Base-by-base conservation (phyloP, 1,140 invertebrate genomes). In the Lycorma delicatula region DNA sequence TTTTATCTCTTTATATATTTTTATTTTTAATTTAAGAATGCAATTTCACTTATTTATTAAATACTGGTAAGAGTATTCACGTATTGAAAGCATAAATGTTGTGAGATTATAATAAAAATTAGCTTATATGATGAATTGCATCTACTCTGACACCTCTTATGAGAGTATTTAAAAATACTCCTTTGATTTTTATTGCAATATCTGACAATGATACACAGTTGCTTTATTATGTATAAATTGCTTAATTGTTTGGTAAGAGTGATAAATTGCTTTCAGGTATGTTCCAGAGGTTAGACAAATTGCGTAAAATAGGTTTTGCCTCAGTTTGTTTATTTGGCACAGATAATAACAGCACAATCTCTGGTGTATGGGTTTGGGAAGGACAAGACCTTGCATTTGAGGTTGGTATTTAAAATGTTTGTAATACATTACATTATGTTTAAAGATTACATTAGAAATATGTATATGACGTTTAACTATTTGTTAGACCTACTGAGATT, bases 251-350 rank as follows among this genome's bases (percentile, higher is more conserved):
- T n/a, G n/a, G n/a, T n/a, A n/a, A n/a, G n/a, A n/a, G n/a, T n/a
- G n/a, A n/a, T n/a, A 41, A 13, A 59, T 65, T 56, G 58, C 49
- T 70, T 71, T 34, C 63, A 84, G 87, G 89, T 64, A 97, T 99
- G 93, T 97, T 86, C 78, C 97, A 99, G 77, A 85, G 97, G 62
- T 76, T 99, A 61, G 97, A 99, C 65, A 98, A 97, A 75, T 87
- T 99, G 87, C 82, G 93, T 62, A 99, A 99, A 76, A 83, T 89
- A 70, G 87, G 93, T 0, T 98, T 99, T 76, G 91, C 87, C 22
- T 97, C 93, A 36, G 83, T 92, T 59, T 89, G 90, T 71, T 76
- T 99, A 20, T 98, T 98, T 74, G 96, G 97, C 41, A 81, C 83
- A 63, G 91, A 98, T 72, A 87, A 93, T 69, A 80, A 96, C 72